phyloP scores from a whole-genome alignment of 2,113 vertebrate species.

The Myotis lucifugus region DNA sequence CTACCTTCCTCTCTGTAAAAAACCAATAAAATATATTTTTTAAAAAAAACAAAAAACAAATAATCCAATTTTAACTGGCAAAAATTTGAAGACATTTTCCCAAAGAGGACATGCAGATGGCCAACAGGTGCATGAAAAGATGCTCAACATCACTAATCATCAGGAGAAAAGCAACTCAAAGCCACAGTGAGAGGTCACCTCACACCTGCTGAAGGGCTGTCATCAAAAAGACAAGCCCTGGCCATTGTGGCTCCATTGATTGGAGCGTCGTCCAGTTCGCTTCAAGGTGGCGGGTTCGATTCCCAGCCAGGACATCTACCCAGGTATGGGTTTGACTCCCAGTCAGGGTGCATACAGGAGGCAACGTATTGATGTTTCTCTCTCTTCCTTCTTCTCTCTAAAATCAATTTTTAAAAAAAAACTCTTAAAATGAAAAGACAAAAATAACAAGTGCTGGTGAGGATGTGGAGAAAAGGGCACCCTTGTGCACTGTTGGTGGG shows the following conservation, averaged over 20 bases:
- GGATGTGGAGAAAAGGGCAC: neutral
- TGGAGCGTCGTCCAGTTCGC: no score
- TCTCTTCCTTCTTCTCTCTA: neutral
- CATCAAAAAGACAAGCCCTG: neutral
- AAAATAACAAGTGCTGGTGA: neutral
- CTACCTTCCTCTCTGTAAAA: no score
- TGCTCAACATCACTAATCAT: rapidly evolving
- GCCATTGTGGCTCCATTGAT: neutral
- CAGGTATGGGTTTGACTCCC: neutral
- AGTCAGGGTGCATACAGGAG: no score
- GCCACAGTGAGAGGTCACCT: rapidly evolving
- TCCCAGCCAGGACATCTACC: neutral
- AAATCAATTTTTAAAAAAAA: neutral
- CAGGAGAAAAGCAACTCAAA: neutral
- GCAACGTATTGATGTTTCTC: neutral
- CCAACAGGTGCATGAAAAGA: neutral
- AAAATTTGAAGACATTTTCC: neutral
- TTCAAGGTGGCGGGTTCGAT: neutral
- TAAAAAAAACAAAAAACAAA: neutral
- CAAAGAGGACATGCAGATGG: neutral
- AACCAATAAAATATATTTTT: no score
- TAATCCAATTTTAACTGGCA: neutral
- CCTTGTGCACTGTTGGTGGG: neutral
- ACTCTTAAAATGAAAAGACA: neutral
- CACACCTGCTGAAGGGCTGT: rapidly evolving